Evolutionary conservation across 1,140 invertebrate genomes (phyloP).

Genomic region (Tetragnatha versicolor): DNA sequence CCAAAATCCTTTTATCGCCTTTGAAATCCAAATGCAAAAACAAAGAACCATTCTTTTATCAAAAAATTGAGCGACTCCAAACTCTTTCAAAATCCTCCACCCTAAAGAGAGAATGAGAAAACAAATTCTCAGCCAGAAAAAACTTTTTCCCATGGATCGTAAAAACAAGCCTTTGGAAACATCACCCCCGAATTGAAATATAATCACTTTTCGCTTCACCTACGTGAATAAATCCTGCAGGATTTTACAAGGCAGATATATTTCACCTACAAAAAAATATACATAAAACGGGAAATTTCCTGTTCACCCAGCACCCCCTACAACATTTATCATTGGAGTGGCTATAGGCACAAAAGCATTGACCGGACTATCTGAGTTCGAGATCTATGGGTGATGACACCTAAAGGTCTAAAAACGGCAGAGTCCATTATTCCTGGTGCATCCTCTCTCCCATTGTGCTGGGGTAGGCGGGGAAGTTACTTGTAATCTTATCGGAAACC

Average conservation of each 20-base stretch:
- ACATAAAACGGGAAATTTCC: conserved; percentile 11
- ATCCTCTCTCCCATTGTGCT: background rate
- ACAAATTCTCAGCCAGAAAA: no score
- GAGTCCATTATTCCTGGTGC: conserved; percentile 16
- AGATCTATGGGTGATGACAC: conserved; percentile 37
- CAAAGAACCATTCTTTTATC: no score
- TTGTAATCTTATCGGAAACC: conserved; percentile 37
- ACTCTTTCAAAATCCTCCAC: no score
- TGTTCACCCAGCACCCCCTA: background rate
- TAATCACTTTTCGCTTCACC: conserved; percentile 24
- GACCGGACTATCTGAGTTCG: background rate
- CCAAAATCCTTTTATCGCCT: no score
- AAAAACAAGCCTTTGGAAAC: conserved; percentile 15
- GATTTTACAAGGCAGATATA: conserved; percentile 2
- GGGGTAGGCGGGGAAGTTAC: background rate
- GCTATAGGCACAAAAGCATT: conserved; percentile 5
- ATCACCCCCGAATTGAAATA: conserved; percentile 34
- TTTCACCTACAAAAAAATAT: conserved; percentile 20
- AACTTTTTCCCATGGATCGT: no score
- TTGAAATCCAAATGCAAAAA: no score
- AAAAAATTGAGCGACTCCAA: no score
- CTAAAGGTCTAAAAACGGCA: conserved; percentile 3
- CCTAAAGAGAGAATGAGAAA: no score
- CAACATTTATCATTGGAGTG: conserved; percentile 24
- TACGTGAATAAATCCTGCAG: conserved; percentile 17